Percentiles rank a stretch among this genome's conserved stretches.
Evolutionary conservation across 2,797 vertebrate species (phyloP).

Genomic region (Arctocebus calabarensis): DNA sequence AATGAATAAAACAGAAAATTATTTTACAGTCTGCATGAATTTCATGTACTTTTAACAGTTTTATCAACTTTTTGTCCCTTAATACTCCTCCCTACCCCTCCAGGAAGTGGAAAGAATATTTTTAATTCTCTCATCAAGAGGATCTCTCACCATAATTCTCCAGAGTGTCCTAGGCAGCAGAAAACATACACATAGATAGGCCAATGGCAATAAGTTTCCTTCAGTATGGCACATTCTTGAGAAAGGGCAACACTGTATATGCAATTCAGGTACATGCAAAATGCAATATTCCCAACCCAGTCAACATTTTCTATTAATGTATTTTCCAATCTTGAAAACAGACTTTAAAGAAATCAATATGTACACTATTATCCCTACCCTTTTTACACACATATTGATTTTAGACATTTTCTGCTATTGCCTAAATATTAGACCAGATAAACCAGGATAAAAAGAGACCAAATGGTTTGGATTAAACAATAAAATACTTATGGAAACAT

Average conservation of each 20-base stretch:
- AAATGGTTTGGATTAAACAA: constrained; percentile 21
- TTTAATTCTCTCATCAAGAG: neutral
- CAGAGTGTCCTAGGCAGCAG: neutral
- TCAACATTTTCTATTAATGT: neutral
- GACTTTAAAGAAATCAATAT: neutral
- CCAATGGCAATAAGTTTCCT: constrained; percentile 7
- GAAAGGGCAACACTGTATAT: neutral
- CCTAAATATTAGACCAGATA: neutral
- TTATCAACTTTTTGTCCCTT: neutral
- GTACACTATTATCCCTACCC: neutral
- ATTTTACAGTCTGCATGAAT: constrained; percentile 14
- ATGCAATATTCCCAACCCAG: neutral
- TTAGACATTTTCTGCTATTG: constrained; percentile 16
- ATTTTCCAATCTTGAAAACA: constrained; percentile 25
- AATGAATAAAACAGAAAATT: constrained; percentile 21
- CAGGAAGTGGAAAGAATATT: constrained; percentile 3
- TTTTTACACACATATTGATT: neutral
- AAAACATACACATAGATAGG: constrained; percentile 4
- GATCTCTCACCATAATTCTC: neutral
- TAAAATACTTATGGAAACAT: neutral
- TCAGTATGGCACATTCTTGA: neutral
- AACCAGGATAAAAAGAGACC: constrained; percentile 25
- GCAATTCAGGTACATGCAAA: neutral
- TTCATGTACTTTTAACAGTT: neutral
- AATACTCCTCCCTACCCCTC: no score